Conservation (phyloP, 2,113 vertebrate genomes). For the Nerophis ophidion region DNA sequence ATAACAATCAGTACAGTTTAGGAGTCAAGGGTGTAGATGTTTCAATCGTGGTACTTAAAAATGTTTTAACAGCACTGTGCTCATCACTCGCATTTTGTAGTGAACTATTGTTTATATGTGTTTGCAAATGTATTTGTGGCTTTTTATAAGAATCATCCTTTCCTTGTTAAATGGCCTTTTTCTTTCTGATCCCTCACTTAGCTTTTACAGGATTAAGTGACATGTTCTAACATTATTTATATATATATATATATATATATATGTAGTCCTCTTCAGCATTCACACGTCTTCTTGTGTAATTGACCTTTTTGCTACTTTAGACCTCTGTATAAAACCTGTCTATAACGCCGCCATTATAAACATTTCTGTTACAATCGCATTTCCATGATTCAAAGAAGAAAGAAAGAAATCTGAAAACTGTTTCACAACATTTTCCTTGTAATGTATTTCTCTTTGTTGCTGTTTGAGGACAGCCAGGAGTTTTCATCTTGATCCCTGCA, state of each 20-base stretch:
- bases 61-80: slow-evolving; percentile 43
- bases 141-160: slow-evolving; percentile 29
- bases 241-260: neutral
- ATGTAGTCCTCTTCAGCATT: slow-evolving; percentile 73
- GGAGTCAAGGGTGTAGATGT: slow-evolving; percentile 27
- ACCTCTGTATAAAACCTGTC: slow-evolving; percentile 56
- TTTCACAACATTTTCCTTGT: slow-evolving; percentile 27
- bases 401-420: neutral
- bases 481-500: neutral
- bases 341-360: slow-evolving; percentile 65
- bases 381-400: slow-evolving; percentile 15
- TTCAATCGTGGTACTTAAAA: slow-evolving; percentile 37
- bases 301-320: slow-evolving; percentile 35
- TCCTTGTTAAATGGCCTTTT: slow-evolving; percentile 12
- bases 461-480: slow-evolving; percentile 5
- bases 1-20: slow-evolving; percentile 32
- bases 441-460: slow-evolving; percentile 35
- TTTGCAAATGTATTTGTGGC: slow-evolving; percentile 40
- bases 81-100: slow-evolving; percentile 51
- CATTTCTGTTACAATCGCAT: slow-evolving; percentile 60
- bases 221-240: slow-evolving; percentile 19
- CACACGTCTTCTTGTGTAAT: slow-evolving; percentile 58
- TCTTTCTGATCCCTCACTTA: slow-evolving; percentile 17
- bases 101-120: slow-evolving; percentile 50
- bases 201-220: slow-evolving; percentile 23